Conservation (phyloP, 2,113 vertebrate genomes). For the Thamnaconus septentrionalis region DNA sequence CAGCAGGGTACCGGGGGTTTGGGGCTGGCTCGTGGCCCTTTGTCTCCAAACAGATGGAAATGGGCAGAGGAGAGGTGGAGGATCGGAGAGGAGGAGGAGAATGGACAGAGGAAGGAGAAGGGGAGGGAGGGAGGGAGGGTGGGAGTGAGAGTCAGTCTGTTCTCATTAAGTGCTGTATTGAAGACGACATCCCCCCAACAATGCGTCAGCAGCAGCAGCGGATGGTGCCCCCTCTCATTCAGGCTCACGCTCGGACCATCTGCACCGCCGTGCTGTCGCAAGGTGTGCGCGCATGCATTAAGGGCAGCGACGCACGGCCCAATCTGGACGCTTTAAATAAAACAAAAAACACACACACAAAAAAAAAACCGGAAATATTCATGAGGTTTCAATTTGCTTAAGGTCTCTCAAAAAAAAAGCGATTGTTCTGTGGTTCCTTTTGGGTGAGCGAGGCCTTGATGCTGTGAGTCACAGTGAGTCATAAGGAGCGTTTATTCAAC, state of each 20-base stretch:
- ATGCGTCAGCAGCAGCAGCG: slow-evolving; percentile 73
- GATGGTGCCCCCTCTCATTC: slow-evolving; percentile 70
- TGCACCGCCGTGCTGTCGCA: slow-evolving; percentile 69
- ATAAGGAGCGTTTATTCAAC: slow-evolving; percentile 42
- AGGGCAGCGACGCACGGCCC: slow-evolving; percentile 38
- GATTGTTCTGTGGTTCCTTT: slow-evolving; percentile 52
- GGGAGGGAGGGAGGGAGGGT: slow-evolving; percentile 40
- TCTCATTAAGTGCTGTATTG: slow-evolving; percentile 82
- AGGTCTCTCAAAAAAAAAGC: slow-evolving; percentile 64
- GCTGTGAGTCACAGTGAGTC: slow-evolving; percentile 17
- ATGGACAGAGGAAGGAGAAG: slow-evolving; percentile 36
- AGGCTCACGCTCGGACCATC: slow-evolving; percentile 77
- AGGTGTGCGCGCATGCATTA: slow-evolving; percentile 70
- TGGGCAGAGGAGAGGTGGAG: slow-evolving; percentile 72
- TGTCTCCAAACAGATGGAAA: slow-evolving; percentile 85
- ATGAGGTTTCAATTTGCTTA: slow-evolving; percentile 68
- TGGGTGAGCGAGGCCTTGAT: neutral
- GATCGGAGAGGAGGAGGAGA: slow-evolving; percentile 44
- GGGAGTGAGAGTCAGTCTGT: slow-evolving; percentile 79
- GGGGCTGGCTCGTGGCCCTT: slow-evolving; percentile 79
- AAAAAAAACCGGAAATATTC: slow-evolving; percentile 43
- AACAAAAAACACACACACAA: no score
- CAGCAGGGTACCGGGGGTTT: slow-evolving; percentile 77
- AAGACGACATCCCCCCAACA: slow-evolving; percentile 74
- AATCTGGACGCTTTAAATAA: slow-evolving; percentile 67